Evolutionary conservation across 2,888 invertebrate genomes (phyloP).

Genomic region (Pterostichus niger): DNA sequence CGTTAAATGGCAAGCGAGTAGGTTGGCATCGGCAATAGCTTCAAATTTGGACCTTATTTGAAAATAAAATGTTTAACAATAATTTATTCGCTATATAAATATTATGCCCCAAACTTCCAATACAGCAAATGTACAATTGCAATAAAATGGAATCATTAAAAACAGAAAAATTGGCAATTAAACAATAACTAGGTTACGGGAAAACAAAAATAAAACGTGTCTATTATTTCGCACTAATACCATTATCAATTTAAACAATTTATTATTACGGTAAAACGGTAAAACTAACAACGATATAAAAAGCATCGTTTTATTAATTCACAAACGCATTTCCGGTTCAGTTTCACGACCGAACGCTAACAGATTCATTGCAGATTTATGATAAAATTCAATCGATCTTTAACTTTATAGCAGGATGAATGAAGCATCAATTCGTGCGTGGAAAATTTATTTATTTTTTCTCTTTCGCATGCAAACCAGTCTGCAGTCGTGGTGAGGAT

Average conservation of each 20-base stretch:
- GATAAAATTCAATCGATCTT: slow-evolving; percentile 23
- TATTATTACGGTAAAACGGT: background rate
- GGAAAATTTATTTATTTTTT: slow-evolving; percentile 20
- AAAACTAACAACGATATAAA: background rate
- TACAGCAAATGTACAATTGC: background rate
- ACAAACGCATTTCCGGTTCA: background rate
- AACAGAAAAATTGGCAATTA: slow-evolving; percentile 19
- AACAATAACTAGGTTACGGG: slow-evolving; percentile 3
- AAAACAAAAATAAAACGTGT: slow-evolving; percentile 2
- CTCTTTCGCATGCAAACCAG: background rate
- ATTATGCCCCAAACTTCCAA: background rate
- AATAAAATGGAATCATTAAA: background rate
- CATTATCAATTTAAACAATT: background rate
- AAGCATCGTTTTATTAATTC: background rate
- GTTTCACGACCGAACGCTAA: no score
- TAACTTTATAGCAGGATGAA: no score
- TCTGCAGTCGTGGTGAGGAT: background rate
- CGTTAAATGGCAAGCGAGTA: no score
- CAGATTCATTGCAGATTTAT: slow-evolving; percentile 6
- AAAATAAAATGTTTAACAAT: no score
- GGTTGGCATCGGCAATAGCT: no score
- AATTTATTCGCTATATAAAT: background rate
- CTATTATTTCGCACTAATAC: background rate
- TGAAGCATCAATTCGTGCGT: background rate
- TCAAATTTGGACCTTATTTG: no score